Percentiles rank a stretch among this genome's conserved stretches.
Conservation (phyloP, 2,888 invertebrate genomes). For the Pteria penguin region DNA sequence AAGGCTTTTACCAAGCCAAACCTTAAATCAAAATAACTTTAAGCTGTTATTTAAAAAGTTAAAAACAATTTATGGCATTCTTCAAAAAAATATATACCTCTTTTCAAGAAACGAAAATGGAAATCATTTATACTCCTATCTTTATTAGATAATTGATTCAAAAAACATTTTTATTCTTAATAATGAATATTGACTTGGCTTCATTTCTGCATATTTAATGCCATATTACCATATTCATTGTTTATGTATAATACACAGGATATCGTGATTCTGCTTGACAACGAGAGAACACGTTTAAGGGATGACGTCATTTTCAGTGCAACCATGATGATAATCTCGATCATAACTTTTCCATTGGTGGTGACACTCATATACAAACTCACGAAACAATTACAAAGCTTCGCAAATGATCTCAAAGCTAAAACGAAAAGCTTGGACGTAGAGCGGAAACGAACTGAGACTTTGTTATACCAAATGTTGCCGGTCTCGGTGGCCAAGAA, state of each 20-base stretch:
- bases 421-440: constrained; percentile 47
- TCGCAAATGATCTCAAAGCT: constrained; percentile 33
- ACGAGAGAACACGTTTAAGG: constrained; percentile 22
- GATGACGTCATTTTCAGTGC: constrained; percentile 25
- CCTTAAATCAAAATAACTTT: too few relatives aligned
- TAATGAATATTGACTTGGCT: too few relatives aligned
- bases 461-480: constrained; percentile 56
- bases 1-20: too few relatives aligned
- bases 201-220: background rate
- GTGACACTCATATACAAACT: constrained; percentile 42
- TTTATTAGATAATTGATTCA: too few relatives aligned
- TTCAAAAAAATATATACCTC: too few relatives aligned
- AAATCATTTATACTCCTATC: too few relatives aligned
- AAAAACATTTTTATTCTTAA: too few relatives aligned
- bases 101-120: too few relatives aligned
- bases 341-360: constrained; percentile 38
- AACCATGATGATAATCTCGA: constrained; percentile 38
- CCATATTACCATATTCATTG: background rate
- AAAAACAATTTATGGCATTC: too few relatives aligned
- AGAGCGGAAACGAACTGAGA: constrained; percentile 55
- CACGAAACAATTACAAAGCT: constrained; percentile 45
- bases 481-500: constrained; percentile 56
- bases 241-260: background rate
- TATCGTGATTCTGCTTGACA: background rate
- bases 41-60: too few relatives aligned